These are phyloP conservation scores for Galeopterus variegatus DNA, from an alignment of 2,113 vertebrate genomes.

Conservation along the genomic window DNA sequence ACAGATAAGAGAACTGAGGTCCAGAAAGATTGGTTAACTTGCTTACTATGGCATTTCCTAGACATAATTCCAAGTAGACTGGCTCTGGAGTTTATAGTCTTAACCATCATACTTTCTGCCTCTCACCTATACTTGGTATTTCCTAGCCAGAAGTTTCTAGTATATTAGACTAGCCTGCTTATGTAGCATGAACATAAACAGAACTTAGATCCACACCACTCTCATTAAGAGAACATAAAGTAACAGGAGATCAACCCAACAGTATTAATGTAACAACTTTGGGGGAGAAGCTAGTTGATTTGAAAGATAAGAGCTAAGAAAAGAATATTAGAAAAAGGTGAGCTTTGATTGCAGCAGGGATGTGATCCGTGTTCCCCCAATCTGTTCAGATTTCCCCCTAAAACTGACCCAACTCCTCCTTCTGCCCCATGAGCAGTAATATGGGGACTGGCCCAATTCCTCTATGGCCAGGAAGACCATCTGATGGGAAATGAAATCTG, in stretches of 20 bases:
- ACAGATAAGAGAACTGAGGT: not conserved
- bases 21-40: not conserved
- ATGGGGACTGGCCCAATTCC: not conserved
- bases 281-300: not conserved
- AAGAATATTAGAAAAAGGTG: not conserved
- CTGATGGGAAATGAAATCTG: not conserved
- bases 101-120: not conserved
- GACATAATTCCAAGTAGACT: not conserved
- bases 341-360: not conserved
- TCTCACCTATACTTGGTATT: not conserved
- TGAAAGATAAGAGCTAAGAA: not conserved
- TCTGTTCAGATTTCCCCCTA: not conserved
- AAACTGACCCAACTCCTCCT: not conserved
- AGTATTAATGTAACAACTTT: not conserved
- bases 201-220: not conserved
- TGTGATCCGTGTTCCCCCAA: too few relatives aligned
- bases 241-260: not conserved
- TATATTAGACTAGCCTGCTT: not conserved
- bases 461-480: not conserved
- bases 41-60: not conserved
- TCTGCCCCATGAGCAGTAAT: not conserved
- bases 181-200: not conserved
- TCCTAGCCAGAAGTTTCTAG: not conserved
- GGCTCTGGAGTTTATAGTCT: not conserved
- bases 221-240: not conserved